Base-by-base conservation (phyloP, 2,113 vertebrate species). In the Cyprinodon tularosa region DNA sequence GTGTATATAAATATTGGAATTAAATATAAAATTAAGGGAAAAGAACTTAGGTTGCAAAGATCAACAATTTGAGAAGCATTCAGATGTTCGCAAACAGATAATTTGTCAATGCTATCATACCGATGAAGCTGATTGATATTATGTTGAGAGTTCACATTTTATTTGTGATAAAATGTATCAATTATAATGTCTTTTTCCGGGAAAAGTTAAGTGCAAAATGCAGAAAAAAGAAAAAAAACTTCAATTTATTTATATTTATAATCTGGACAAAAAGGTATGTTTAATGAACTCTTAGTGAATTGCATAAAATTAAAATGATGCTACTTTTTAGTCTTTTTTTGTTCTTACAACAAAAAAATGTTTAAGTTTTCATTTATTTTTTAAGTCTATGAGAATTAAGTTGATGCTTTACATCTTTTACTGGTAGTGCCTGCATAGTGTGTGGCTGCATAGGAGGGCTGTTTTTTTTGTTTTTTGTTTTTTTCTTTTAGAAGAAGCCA, bases 241-340 rank as follows among this genome's bases (percentile, higher is more conserved):
- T 29, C 29, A 29, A 29, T 29, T 29, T 29, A 29, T 29, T 29
- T 29, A 29, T 29, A 29, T 29, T 29, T 29, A 29, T 29, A 29
- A 29, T 29, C 29, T 29, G 29, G 29, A 29, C 29, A 29, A 29
- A 29, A 60, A 39, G 76, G 69, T 74, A 61, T 39, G 60, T 3
- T 79, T 60, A 20, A 75, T 72, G 29, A 74, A 44, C 64, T 61
- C 62, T 62, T 74, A 77, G 29, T 38, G 72, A 83, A 78, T 66
- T 85, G 76, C 80, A 84, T 83, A 78, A 74, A 61, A 67, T 57
- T 74, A 48, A 60, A 71, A 70, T 3, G 50, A 42, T 71, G 71
- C 60, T 20, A 53, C 80, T 78, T 50, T 39, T 37, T 76, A 22
- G 17, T 57, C 70, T 85, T 72, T 81, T 83, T 77, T 14, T 0